A percentile compares a stretch with the other conserved stretches of the same genome.
phyloP scores from a whole-genome alignment of 2,113 vertebrate species.

The Oryzias melastigma region DNA sequence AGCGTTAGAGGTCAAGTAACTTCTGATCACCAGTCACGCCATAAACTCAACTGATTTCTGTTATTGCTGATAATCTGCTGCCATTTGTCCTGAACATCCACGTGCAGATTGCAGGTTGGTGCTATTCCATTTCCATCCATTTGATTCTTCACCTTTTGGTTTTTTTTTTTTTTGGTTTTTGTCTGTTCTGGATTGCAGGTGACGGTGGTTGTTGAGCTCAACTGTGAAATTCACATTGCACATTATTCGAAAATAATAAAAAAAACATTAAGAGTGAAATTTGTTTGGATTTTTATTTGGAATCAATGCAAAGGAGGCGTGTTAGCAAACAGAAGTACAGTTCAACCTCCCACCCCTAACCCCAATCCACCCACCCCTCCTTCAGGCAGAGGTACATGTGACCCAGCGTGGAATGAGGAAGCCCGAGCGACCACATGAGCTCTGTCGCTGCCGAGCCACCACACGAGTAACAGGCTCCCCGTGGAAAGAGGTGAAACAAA shows the following conservation, averaged over 20 bases:
- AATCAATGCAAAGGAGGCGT: background rate
- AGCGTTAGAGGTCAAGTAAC: constrained; percentile 63
- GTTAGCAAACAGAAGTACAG: no score
- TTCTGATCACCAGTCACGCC: constrained; percentile 66
- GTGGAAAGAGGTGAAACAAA: no score
- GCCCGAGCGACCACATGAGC: no score
- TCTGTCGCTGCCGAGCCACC: no score
- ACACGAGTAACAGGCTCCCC: no score
- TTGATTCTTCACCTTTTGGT: constrained; percentile 22
- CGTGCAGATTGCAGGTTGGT: constrained; percentile 49
- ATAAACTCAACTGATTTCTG: constrained; percentile 36
- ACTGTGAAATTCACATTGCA: constrained; percentile 86
- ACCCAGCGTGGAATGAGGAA: no score
- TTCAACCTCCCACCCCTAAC: no score
- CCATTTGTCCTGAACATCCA: constrained; percentile 17
- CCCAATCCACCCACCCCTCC: no score
- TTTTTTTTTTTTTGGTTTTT: constrained; percentile 54
- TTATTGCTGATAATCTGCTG: constrained; percentile 23
- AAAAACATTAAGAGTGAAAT: constrained; percentile 62
- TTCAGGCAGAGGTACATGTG: no score
- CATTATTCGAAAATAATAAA: constrained; percentile 79
- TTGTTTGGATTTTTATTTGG: background rate
- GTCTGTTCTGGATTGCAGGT: constrained; percentile 64
- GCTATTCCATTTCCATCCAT: constrained; percentile 59
- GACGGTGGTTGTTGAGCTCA: constrained; percentile 77